Conservation (phyloP, 2,797 vertebrate species). For the Vespertilio murinus region DNA sequence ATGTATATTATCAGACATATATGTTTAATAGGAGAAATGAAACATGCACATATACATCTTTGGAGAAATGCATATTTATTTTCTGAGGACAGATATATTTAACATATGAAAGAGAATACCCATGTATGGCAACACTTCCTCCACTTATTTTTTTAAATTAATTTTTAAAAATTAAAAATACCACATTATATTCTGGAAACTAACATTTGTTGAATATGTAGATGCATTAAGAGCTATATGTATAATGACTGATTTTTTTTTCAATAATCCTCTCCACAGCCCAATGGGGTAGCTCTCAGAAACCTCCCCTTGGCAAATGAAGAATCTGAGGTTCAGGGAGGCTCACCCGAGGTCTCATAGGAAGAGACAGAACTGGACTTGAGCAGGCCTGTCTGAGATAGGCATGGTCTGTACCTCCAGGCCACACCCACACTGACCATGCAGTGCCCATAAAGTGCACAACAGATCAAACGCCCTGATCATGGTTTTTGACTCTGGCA, state of each 20-base stretch:
- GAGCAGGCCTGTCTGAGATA: not conserved
- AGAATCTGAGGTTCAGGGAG: not conserved
- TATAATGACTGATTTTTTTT: not conserved
- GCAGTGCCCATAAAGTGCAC: not conserved
- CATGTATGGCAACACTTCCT: constrained; percentile 27
- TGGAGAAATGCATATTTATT: constrained; percentile 55
- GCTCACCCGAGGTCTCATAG: not conserved
- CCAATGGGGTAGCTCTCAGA: not conserved
- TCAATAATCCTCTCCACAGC: not conserved
- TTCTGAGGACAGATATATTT: constrained; percentile 47
- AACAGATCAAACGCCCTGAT: not conserved
- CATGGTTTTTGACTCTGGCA: not conserved
- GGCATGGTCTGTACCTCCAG: too few species aligned
- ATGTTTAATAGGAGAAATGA: constrained; percentile 32
- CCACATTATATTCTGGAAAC: constrained; percentile 4
- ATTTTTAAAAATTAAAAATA: constrained; percentile 39
- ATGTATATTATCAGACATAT: not conserved
- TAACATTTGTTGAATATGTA: not conserved
- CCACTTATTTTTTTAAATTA: constrained; percentile 41
- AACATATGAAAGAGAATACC: constrained; percentile 21
- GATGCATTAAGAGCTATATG: not conserved
- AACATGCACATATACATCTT: constrained; percentile 10
- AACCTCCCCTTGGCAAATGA: not conserved
- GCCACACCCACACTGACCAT: not conserved
- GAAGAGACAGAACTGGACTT: not conserved